phyloP scores from a whole-genome alignment of 2,797 vertebrate genomes.

The Rhabdophis nuchalis region DNA sequence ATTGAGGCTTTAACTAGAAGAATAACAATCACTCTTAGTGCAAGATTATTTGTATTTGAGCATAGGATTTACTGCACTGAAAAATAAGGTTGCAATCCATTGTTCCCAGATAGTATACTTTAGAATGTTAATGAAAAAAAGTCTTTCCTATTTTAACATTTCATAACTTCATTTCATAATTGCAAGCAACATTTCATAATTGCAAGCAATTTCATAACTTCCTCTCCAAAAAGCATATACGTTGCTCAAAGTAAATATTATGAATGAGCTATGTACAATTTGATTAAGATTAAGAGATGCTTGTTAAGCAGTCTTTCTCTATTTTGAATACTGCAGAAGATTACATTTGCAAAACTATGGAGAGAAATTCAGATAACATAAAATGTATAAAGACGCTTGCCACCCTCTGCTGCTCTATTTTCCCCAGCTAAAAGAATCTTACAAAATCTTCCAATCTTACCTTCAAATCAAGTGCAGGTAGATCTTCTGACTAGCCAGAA shows the following conservation, averaged over 20 bases:
- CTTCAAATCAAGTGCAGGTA: constrained; percentile 18
- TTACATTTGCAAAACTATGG: neutral
- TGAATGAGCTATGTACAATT: neutral
- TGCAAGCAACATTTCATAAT: neutral
- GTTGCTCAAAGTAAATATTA: neutral
- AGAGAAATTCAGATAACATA: neutral
- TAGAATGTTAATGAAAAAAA: neutral
- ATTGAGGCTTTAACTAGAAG: neutral
- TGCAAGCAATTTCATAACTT: neutral
- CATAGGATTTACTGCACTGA: neutral
- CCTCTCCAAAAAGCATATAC: neutral
- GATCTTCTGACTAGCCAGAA: constrained; percentile 10
- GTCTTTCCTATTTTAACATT: neutral
- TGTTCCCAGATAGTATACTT: neutral
- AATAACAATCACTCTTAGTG: neutral
- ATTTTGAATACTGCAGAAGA: neutral
- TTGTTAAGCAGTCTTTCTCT: neutral
- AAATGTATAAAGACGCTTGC: neutral
- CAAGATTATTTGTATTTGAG: neutral
- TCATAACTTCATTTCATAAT: no score
- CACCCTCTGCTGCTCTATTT: neutral
- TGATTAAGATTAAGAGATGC: neutral
- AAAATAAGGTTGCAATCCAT: neutral
- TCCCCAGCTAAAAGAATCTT: neutral
- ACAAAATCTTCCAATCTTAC: constrained; percentile 14